Base-by-base conservation (phyloP, 2,113 vertebrate species). In the Tursiops truncatus region DNA sequence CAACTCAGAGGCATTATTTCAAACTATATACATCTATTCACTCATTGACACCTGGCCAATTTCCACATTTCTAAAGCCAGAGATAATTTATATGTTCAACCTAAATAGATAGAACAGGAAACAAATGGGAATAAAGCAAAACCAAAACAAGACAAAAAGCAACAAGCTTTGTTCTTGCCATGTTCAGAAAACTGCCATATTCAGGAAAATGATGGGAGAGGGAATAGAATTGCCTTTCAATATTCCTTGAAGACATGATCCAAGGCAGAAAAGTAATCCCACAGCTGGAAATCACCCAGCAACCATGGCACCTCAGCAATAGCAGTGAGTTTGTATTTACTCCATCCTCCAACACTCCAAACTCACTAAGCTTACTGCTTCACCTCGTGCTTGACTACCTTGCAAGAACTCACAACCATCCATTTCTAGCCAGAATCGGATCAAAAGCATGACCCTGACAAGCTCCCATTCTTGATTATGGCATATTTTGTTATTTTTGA, bases 1-100 rank as follows among this genome's bases (percentile, higher is more conserved):
- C 73, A 71, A 18, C 26, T 76, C 31, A 90, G 36, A 95, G 33
- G 11, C 21, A 80, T 74, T 84, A 93, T 95, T 77, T 97, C 44
- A 85, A 81, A 76, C 1, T 2, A 80, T 38, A 70, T 65, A 85
- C 7, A 36, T 63, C 63, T 87, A 85, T 73, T n/a, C 68, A 77
- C 1, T 94, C 62, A 84, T 60, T 93, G 71, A 82, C 33, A 87
- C 74, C 44, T 95, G 82, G n/a, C n/a, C 82, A 91, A 28, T 94
- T 87, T 95, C 80, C 77, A 90, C 63, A 87, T 92, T 92, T 94
- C 20, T 82, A 80, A 73, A 58, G 10, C 33, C 81, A 83, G 44
- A 60, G 4, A 44, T 73, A 53, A 74, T 50, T 71, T 62, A 33
- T 68, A 65, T 60, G 14, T 60, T 92, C 79, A 76, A 95, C 17